Base-by-base conservation (phyloP, 1,140 invertebrate genomes). In the Leucophenga varia region DNA sequence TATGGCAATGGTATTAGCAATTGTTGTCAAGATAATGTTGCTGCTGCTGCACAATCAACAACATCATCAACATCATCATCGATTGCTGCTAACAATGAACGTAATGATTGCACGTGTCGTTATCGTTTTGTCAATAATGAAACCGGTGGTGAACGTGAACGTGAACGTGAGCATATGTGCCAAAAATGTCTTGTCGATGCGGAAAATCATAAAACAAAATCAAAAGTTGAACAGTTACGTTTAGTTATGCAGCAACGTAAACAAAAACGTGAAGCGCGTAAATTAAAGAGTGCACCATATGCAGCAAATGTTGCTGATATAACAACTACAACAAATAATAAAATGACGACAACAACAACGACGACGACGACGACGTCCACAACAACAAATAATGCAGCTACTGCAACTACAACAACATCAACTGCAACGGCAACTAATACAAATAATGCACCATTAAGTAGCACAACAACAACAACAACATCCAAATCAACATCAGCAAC, bases 211-310 rank as follows among this genome's bases (percentile, higher is more conserved):
- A 88, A 88, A 51, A 90, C 88, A 4, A 87, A 90, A 55, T 87
- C 86, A 32, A 95, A 95, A 74, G 82, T 94, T 76, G 86, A 91
- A 64, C 87, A 90, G 43, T 77, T 95, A 12, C 84, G 90, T 48
- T 78, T 90, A 17, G 89, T 94, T 21, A 90, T 95, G 89, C 89
- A 91, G 56, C 89, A 94, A 70, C 83, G 88, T 56, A 84, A 90
- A 42, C 87, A 90, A 48, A 81, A 88, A 43, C 82, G 91, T 22
- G 85, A 86, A 69, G 89, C 88, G 4, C 81, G 90, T 46, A 86
- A 91, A 57, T 80, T 89, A 5, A 85, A 88, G 54, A 80, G 82
- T 2, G 77, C 84, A 8, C 89, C 89, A 1, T 91, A 91, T 61
- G 80, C 83, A 3, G 79, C 79, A 3, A 78, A 2, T n/a, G 45